Conservation (phyloP, 2,888 invertebrate genomes). For the Sepioteuthis lessoniana region DNA sequence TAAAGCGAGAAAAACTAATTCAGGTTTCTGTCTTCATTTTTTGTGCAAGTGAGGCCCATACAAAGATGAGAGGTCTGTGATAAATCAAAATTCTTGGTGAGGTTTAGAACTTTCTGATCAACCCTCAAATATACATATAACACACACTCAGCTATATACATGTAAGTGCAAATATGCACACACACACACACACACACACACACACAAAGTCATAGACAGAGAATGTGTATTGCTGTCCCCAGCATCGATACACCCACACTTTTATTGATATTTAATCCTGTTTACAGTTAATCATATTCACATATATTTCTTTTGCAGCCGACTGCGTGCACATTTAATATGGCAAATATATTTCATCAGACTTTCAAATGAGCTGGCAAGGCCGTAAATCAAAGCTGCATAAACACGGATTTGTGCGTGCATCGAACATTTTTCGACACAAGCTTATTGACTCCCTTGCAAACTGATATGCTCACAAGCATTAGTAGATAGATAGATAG, state of each 20-base stretch:
- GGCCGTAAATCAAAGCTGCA: not conserved
- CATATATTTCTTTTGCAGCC: not conserved
- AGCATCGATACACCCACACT: not conserved
- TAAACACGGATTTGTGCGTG: not conserved
- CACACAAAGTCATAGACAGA: not conserved
- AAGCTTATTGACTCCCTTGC: not conserved
- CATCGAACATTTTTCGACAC: not conserved
- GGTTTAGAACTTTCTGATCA: no score
- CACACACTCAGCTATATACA: no score
- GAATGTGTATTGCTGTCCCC: not conserved
- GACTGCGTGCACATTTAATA: not conserved
- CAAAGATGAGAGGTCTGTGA: no score
- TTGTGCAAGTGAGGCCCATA: no score
- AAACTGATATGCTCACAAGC: not conserved
- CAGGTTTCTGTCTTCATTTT: no score
- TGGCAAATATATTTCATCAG: conserved; percentile 33
- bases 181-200: no score
- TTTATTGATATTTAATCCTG: conserved; percentile 33
- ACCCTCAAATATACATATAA: no score
- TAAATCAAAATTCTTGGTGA: no score
- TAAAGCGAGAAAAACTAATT: no score
- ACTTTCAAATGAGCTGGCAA: not conserved
- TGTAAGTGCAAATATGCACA: no score
- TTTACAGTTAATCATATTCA: not conserved
- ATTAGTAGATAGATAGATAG: not conserved